Evolutionary conservation across 2,113 vertebrate species (phyloP).

Genomic region (Taxidea taxus): DNA sequence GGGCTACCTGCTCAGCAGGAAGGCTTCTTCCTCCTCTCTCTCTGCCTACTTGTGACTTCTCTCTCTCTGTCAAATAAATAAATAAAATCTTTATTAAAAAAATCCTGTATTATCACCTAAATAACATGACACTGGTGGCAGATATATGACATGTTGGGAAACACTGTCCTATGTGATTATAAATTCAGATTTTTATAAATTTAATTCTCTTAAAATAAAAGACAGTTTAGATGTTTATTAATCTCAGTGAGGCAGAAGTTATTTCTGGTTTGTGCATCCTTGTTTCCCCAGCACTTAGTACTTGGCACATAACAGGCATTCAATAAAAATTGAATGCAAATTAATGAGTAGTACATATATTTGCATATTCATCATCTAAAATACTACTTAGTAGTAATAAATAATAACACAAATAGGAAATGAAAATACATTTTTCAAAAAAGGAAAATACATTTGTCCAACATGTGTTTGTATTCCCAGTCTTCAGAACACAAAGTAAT

Average conservation of each 20-base stretch:
- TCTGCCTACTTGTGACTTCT: too few relatives aligned
- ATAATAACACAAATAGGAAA: not conserved
- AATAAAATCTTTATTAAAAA: too few relatives aligned
- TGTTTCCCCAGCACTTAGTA: not conserved
- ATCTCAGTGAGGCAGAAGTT: not conserved
- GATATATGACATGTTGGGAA: not conserved
- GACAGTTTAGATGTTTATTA: not conserved
- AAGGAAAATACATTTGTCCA: not conserved
- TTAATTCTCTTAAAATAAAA: conserved; percentile 19
- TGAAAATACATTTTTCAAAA: not conserved
- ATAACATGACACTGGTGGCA: not conserved
- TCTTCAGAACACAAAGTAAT: not conserved
- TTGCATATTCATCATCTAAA: not conserved
- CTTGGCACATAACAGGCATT: not conserved
- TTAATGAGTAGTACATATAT: not conserved
- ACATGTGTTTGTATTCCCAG: not conserved
- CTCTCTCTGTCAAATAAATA: too few relatives aligned
- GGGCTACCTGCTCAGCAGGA: too few relatives aligned
- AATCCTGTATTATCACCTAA: not conserved
- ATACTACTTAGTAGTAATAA: not conserved
- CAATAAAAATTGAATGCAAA: not conserved
- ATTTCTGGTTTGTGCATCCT: not conserved
- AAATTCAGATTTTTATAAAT: conserved; percentile 42
- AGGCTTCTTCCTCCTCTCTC: too few relatives aligned
- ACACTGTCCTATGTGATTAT: not conserved